Evolutionary conservation across 1,140 invertebrate species (phyloP).

Genomic region (Lutraria rhynchaena): DNA sequence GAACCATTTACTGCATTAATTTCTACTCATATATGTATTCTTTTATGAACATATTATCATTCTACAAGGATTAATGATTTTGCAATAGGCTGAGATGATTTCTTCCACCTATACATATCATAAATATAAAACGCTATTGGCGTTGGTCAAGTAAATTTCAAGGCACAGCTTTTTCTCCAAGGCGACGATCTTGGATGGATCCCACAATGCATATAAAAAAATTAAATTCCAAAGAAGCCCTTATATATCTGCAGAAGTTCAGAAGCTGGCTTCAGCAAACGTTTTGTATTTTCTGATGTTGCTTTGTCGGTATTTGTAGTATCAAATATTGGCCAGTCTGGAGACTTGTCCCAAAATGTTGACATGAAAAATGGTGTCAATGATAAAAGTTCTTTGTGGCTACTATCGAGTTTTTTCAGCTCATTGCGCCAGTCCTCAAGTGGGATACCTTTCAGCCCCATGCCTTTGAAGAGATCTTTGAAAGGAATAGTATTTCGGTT

Average conservation of each 20-base stretch:
- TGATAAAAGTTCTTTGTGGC: slow-evolving; percentile 64
- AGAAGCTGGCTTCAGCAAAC: slow-evolving; percentile 52
- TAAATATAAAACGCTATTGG: too few relatives aligned
- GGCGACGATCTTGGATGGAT: too few relatives aligned
- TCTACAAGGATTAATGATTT: too few relatives aligned
- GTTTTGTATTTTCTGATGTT: slow-evolving; percentile 60
- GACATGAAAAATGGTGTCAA: slow-evolving; percentile 68
- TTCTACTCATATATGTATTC: too few relatives aligned
- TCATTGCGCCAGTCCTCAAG: slow-evolving; percentile 65
- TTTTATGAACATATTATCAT: too few relatives aligned
- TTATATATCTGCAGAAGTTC: slow-evolving; percentile 63
- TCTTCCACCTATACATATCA: too few relatives aligned
- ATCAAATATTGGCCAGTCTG: slow-evolving; percentile 68
- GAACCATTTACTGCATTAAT: too few relatives aligned
- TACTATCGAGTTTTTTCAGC: slow-evolving; percentile 45
- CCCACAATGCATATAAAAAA: too few relatives aligned
- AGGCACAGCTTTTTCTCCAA: too few relatives aligned
- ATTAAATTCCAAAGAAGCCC: slow-evolving; percentile 60
- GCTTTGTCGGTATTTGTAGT: slow-evolving; percentile 63
- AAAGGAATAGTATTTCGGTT: slow-evolving; percentile 68
- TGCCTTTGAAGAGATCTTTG: slow-evolving; percentile 63
- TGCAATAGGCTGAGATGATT: too few relatives aligned
- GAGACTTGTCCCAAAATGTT: slow-evolving; percentile 65
- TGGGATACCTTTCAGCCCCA: slow-evolving; percentile 49
- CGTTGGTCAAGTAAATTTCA: too few relatives aligned